A percentile compares a stretch with the other conserved stretches of the same genome.
phyloP scores from a whole-genome alignment of 1,140 invertebrate species.

The Drosophila sturtevanti region DNA sequence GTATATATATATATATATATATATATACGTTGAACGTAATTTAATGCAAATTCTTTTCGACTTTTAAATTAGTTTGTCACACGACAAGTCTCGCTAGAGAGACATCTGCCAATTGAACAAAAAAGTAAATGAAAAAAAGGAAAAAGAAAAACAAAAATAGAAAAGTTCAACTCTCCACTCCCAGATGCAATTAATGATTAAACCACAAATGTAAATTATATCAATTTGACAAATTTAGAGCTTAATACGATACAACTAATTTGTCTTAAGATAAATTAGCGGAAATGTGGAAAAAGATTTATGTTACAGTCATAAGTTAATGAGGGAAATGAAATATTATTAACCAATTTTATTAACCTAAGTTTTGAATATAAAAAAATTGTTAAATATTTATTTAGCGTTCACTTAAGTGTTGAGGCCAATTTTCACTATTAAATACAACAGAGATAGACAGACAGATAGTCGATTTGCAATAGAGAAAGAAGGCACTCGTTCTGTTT shows the following conservation, averaged over 20 bases:
- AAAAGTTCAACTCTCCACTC: slow-evolving; percentile 21
- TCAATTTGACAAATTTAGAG: slow-evolving; percentile 14
- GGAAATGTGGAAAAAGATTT: background rate
- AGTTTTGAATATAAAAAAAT: slow-evolving; percentile 14
- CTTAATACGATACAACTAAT: slow-evolving; percentile 37
- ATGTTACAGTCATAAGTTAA: slow-evolving; percentile 35
- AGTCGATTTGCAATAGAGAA: background rate
- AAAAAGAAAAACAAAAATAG: slow-evolving; percentile 2
- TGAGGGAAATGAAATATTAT: slow-evolving; percentile 49
- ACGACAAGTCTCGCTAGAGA: slow-evolving; percentile 1
- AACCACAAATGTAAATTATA: slow-evolving; percentile 44
- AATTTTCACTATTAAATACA: slow-evolving; percentile 33
- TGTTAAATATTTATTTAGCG: background rate
- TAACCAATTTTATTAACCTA: slow-evolving; percentile 43
- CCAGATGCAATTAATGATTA: slow-evolving; percentile 61
- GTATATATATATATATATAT: too few relatives aligned
- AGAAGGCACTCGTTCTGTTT: slow-evolving; percentile 15
- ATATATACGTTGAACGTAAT: slow-evolving; percentile 36
- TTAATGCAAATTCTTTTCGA: slow-evolving; percentile 62
- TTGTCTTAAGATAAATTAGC: slow-evolving; percentile 22
- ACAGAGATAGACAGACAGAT: slow-evolving; percentile 1
- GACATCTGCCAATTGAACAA: slow-evolving; percentile 33
- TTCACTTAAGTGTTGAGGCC: slow-evolving; percentile 23
- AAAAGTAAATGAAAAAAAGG: background rate
- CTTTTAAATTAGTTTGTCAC: slow-evolving; percentile 74